Conservation (phyloP, 2,113 vertebrate species). For the Cottus gobio region DNA sequence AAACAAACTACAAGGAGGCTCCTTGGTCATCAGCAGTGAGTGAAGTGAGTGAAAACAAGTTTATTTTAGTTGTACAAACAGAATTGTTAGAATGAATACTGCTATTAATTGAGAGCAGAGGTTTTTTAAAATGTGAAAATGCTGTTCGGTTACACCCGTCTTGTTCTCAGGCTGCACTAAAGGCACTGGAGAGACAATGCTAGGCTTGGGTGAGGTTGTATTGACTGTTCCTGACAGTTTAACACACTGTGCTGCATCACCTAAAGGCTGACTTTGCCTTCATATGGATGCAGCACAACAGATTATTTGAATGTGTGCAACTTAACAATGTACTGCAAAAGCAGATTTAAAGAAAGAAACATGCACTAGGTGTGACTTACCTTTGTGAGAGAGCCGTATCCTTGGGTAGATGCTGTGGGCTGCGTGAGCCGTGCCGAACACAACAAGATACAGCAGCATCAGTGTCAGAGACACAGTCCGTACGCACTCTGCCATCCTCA, state of each 20-base stretch:
- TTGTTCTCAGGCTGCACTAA: slow-evolving; percentile 8
- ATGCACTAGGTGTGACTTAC: slow-evolving; percentile 49
- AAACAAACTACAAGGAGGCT: slow-evolving; percentile 63
- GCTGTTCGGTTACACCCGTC: slow-evolving; percentile 28
- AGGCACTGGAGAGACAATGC: neutral
- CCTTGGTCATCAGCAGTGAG: slow-evolving; percentile 19
- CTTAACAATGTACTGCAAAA: neutral
- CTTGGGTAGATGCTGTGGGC: slow-evolving; percentile 72
- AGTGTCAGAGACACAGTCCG: slow-evolving; percentile 55
- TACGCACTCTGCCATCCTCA: slow-evolving; percentile 61
- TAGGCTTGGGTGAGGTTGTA: neutral
- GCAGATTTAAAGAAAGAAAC: neutral
- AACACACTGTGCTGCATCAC: neutral
- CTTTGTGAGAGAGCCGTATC: slow-evolving; percentile 78
- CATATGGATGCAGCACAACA: neutral
- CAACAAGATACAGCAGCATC: slow-evolving; percentile 63
- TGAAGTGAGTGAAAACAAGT: no score
- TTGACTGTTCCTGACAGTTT: slow-evolving; percentile 5
- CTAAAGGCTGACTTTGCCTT: neutral
- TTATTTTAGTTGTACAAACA: neutral
- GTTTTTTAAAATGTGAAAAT: neutral
- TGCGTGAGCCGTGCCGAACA: slow-evolving; percentile 52
- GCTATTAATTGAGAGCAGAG: neutral
- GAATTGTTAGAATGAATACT: neutral
- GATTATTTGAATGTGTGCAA: neutral